Percentiles rank a stretch among this genome's conserved stretches.
These are phyloP conservation scores for Myiopsitta monachus DNA, from an alignment of 2,113 vertebrate genomes.

Conservation along the genomic window DNA sequence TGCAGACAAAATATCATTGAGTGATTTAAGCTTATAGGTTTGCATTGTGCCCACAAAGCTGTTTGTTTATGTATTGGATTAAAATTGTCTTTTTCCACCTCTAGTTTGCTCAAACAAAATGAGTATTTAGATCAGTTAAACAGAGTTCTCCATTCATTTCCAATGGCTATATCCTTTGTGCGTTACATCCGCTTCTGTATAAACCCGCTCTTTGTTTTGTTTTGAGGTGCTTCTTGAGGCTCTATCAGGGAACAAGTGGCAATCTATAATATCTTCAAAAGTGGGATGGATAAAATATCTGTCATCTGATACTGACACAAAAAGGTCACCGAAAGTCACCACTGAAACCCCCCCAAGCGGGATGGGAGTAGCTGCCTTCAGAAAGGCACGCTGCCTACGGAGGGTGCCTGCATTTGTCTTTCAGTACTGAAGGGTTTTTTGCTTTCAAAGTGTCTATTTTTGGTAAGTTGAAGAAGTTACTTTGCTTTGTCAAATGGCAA, in stretches of 20 bases:
- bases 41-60: background rate
- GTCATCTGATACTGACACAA: conserved; percentile 4
- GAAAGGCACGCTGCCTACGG: background rate
- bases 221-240: conserved; percentile 37
- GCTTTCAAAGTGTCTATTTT: background rate
- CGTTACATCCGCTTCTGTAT: background rate
- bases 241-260: background rate
- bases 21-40: background rate
- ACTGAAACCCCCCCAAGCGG: background rate
- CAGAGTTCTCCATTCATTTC: conserved; percentile 19
- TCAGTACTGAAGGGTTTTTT: background rate
- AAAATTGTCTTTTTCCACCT: background rate
- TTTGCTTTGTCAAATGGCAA: background rate
- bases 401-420: background rate
- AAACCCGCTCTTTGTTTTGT: background rate
- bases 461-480: background rate
- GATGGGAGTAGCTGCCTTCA: background rate
- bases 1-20: background rate
- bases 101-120: background rate
- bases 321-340: conserved; percentile 12
- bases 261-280: conserved; percentile 21
- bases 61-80: conserved; percentile 34
- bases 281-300: conserved; percentile 26
- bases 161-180: background rate
- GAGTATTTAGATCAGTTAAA: conserved; percentile 11